Base-by-base conservation (phyloP, 2,113 vertebrate genomes). In the Urocynchramus pylzowi region DNA sequence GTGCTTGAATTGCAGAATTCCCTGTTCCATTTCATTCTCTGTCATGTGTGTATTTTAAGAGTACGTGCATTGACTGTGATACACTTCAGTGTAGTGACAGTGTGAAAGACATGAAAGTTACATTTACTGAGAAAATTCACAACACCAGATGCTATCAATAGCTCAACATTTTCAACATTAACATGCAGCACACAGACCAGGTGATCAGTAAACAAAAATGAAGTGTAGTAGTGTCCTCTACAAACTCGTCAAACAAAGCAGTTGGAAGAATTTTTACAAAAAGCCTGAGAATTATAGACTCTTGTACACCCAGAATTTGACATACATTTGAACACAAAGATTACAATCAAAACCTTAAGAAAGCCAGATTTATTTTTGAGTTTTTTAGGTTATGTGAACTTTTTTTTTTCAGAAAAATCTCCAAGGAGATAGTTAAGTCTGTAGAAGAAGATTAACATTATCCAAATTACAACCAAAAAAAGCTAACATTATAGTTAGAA, bases 1-100 rank as follows among this genome's bases (percentile, higher is more conserved):
- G 96, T 87, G 97, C 97, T 90, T 76, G 95, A 97, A 90, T 76
- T 90, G 95, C 77, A 95, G 93, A 97, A 91, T 68, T 96, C 92
- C 95, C 95, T 95, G 47, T 7, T 86, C 65, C 31, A 61, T 74
- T 74, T 92, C 31, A 35, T 27, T 89, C 37, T 41, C 75, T 88
- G 96, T 92, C 96, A 93, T 63, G 70, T 92, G 86, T 97, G 97
- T 90, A 52, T 91, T 64, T 87, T 69, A 87, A 76, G 71, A 93
- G 80, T 64, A 73, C 28, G 96, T 97, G 97, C 97, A 97, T 41
- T 93, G 87, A 75, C 17, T 74, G 39, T 77, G 91, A 64, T 57
- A 95, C 86, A 92, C 86, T 93, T 90, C 86, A 81, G 84, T 82
- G 88, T 50, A 87, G 92, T 42, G 81, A 90, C 89, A 91, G 71